A percentile compares a stretch with the other conserved stretches of the same genome.
phyloP scores from a whole-genome alignment of 1,140 invertebrate species.

The Halyomorpha halys region DNA sequence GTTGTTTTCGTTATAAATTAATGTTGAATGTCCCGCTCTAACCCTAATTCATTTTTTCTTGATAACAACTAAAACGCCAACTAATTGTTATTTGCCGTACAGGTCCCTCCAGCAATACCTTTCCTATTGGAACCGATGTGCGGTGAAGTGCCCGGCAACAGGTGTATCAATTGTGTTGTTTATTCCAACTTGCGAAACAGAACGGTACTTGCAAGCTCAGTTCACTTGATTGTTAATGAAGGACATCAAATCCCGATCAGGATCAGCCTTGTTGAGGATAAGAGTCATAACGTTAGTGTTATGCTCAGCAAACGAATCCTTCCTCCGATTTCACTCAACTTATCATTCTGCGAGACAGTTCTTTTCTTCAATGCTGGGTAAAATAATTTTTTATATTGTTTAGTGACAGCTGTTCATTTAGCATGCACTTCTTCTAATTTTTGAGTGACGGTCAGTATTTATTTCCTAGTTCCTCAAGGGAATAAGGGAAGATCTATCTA shows the following conservation, averaged over 20 bases:
- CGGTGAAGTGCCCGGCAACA: not conserved
- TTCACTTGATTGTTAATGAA: not conserved
- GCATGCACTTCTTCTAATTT: too few relatives aligned
- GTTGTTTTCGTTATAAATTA: too few relatives aligned
- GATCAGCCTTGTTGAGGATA: not conserved
- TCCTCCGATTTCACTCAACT: not conserved
- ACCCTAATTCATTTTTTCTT: too few relatives aligned
- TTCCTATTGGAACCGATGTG: not conserved
- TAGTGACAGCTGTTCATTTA: too few relatives aligned
- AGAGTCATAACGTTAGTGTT: not conserved
- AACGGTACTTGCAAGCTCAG: not conserved
- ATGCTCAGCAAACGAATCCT: not conserved
- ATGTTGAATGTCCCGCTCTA: too few relatives aligned
- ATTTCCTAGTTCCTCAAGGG: too few relatives aligned
- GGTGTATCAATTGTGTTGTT: not conserved
- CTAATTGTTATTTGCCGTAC: not conserved
- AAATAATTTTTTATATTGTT: too few relatives aligned
- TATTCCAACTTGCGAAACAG: not conserved
- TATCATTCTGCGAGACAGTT: not conserved
- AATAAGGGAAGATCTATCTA: too few relatives aligned
- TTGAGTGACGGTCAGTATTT: too few relatives aligned
- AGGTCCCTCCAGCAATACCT: not conserved
- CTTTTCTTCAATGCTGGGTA: slow-evolving; percentile 10
- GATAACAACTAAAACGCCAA: too few relatives aligned
- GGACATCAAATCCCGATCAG: not conserved